Base-by-base conservation (phyloP, 2,113 vertebrate genomes). In the Rafetus swinhoei region DNA sequence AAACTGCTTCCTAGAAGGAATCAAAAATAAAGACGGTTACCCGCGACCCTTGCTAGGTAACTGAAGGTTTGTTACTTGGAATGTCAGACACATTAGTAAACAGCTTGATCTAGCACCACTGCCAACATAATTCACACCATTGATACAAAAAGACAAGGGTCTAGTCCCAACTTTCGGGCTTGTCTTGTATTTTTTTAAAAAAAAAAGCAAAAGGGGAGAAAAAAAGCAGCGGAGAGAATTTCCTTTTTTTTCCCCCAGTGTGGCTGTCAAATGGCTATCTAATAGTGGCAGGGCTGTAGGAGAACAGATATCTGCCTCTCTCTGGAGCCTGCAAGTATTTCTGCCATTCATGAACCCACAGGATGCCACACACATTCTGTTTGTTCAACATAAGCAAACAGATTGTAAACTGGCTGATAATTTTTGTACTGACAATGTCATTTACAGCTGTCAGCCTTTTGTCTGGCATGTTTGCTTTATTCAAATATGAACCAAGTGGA, bases 361-460 rank as follows among this genome's bases (percentile, higher is more conserved):
- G 98, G 99, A 99, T 99, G 99, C 99, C 99, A 99, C 99, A 99
- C 99, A 99, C 99, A 99, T 99, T 99, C 99, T 99, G 99, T 99
- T 99, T 99, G 99, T 99, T 99, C 99, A 99, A 99, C 99, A 99
- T 99, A 99, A 99, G 99, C 99, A 99, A 99, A 99, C 99, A 99
- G 99, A 99, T 99, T 99, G 99, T 99, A 99, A 99, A 99, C 99
- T 99, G 99, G 99, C 99, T 99, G 99, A 99, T 99, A 99, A 99
- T 99, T 99, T 99, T 99, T 99, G 99, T 99, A 99, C 99, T 99
- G 99, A 99, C 99, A 99, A 99, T 99, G 99, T 99, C 99, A 99
- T 99, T 99, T 99, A 99, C 99, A 99, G 99, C 99, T 99, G 99
- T 99, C 99, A 99, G 99, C 99, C 99, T 99, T 99, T 99, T 99